Base-by-base conservation (phyloP, 2,888 invertebrate genomes). In the Tryphoninae sp. region DNA sequence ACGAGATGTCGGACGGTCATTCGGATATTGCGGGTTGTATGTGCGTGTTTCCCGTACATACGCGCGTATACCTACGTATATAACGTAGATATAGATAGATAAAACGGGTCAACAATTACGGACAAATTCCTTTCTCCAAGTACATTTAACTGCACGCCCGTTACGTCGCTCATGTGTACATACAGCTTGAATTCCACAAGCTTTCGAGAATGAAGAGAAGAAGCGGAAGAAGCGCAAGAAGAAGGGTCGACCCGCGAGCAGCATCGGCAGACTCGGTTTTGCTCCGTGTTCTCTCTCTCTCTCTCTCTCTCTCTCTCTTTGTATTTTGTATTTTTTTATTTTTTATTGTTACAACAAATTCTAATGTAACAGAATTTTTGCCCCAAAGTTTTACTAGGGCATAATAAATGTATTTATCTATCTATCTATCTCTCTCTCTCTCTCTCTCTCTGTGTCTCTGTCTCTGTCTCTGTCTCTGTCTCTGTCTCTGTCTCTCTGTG, bases 101-200 rank as follows among this genome's bases (percentile, higher is more conserved):
- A 11, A 40, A 6, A 2, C n/a, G 42, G 40, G 51, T 11, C 58
- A 79, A 69, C 79, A 76, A 82, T 82, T 79, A 82, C 71, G 9
- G 64, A 64, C 72, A 53, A 76, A 82, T 82, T 79, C 76, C 79
- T 64, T 73, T 49, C 62, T 62, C 19, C 67, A 62, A 80, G 80
- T 73, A 77, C 67, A 67, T 77, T 80, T 69, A 80, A 80, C 72
- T 58, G 69, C 68, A 64, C 73, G 69, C 19, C 62, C 62, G 51
- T 45, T 78, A 69, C 69, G 71, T 40, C 71, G 65, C 61, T 77
- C 69, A 72, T 61, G 73, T 73, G 77, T 81, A 23, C 45, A 59
- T 69, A 76, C 78, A 82, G 71, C 59, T 71, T 62, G 82, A 80
- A 83, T 83, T 80, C 80, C 83, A 42, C 68, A 59, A 83, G 80